Base-by-base conservation (phyloP, 2,797 vertebrate genomes). In the Tinamus major region DNA sequence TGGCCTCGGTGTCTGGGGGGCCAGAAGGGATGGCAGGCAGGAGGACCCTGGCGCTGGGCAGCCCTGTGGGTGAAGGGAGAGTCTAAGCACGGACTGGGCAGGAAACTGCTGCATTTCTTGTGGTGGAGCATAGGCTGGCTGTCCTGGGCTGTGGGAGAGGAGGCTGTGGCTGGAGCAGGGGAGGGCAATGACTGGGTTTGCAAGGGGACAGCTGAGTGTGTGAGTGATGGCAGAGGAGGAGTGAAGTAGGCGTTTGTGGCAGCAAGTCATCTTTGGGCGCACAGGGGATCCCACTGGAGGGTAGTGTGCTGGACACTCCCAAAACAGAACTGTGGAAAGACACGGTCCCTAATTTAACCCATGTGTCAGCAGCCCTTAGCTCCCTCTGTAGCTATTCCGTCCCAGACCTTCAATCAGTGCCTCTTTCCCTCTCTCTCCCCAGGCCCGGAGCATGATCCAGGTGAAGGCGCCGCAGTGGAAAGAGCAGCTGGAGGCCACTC, bases 401-500 rank as follows among this genome's bases (percentile, higher is more conserved):
- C 35, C 35, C 26, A 5, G 61, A 23, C 24, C 13, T 61, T n/a
- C 24, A 4, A 2, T 62, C 64, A 49, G 18, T 1, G 17, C 17
- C 17, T 27, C 56, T 79, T 55, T 74, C 39, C 13, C 26, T 71
- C 35, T 53, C 46, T 17, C 33, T 21, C 26, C 19, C 11, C 89
- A 98, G 98, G 98, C 98, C 72, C 96, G 96, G 68, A 77, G 96
- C 31, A n/a, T 96, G 90, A 96, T 98, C 29, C 98, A 98, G 89
- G 96, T 76, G 87, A 97, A 98, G 71, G 91, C 90, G 5, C 92
- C 98, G 0, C 63, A 89, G 77, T 98, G 98, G 98, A 98, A 98
- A 81, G 98, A 98, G 79, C 97, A 98, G 90, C 86, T 98, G 42
- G 98, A 98, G 65, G 97, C 97, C 95, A 98, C 96, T 76, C 97